A percentile compares a stretch with the other conserved stretches of the same genome.
phyloP scores from a whole-genome alignment of 2,797 vertebrate species.

The Heliangelus exortis region DNA sequence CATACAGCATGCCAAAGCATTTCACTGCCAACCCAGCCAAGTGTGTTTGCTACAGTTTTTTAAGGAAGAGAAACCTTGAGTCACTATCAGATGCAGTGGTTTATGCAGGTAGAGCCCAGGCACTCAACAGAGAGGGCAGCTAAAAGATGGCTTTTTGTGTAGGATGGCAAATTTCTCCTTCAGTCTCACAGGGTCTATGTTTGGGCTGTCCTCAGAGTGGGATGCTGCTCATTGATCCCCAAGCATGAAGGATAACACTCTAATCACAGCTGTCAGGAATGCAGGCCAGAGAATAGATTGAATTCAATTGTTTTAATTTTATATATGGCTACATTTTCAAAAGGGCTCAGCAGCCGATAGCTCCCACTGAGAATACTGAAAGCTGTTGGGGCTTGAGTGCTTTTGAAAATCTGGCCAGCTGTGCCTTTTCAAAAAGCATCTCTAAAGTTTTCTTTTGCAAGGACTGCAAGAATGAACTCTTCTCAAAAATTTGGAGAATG shows the following conservation, averaged over 20 bases:
- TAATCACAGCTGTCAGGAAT: not conserved
- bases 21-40: not conserved
- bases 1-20: not conserved
- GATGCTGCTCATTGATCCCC: not conserved
- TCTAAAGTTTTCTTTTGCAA: not conserved
- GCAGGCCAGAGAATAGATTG: not conserved
- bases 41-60: not conserved
- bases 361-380: not conserved
- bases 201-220: not conserved
- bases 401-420: not conserved
- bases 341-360: not conserved
- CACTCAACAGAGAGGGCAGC: not conserved
- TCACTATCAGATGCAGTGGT: not conserved
- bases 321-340: not conserved
- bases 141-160: not conserved
- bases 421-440: not conserved
- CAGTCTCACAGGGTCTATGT: not conserved
- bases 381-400: not conserved
- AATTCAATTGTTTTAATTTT: not conserved
- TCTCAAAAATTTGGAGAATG: not conserved
- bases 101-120: not conserved
- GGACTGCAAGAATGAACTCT: not conserved
- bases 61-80: not conserved
- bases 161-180: not conserved
- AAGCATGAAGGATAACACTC: not conserved